These are phyloP conservation scores for Griposia aprilina DNA, from an alignment of 2,888 invertebrate species.

Conservation along the genomic window DNA sequence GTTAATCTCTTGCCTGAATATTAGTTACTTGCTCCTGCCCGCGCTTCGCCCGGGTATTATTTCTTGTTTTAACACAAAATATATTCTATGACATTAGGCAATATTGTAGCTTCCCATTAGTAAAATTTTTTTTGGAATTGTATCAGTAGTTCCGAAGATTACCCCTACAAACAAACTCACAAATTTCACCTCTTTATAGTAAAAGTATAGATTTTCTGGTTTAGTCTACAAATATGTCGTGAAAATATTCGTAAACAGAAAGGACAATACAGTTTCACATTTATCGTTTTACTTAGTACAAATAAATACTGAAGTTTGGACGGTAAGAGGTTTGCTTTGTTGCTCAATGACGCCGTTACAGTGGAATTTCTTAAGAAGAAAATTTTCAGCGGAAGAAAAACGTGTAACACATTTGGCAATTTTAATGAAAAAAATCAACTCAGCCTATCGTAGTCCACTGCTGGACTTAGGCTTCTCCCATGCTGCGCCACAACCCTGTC, in stretches of 20 bases:
- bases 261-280: not conserved
- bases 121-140: too few relatives aligned
- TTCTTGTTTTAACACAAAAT: too few relatives aligned
- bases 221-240: not conserved
- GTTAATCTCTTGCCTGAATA: too few relatives aligned
- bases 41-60: too few relatives aligned
- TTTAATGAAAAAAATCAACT: not conserved
- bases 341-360: not conserved
- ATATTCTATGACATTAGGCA: too few relatives aligned
- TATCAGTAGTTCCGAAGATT: too few relatives aligned
- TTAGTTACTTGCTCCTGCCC: too few relatives aligned
- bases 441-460: not conserved
- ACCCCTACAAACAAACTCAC: too few relatives aligned
- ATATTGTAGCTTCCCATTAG: too few relatives aligned
- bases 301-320: slow-evolving; percentile 22
- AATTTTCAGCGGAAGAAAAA: not conserved
- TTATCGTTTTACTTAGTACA: slow-evolving; percentile 6
- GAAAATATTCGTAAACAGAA: slow-evolving; percentile 19
- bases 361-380: not conserved
- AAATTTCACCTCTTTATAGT: too few relatives aligned
- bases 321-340: slow-evolving; percentile 22
- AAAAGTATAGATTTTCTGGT: not conserved
- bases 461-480: not conserved
- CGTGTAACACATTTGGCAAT: not conserved
- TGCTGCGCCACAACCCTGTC: not conserved